Percentiles rank a stretch among this genome's conserved stretches.
These are phyloP conservation scores for Ceratosolen fusciceps DNA, from an alignment of 1,140 invertebrate genomes.

Conservation along the genomic window DNA sequence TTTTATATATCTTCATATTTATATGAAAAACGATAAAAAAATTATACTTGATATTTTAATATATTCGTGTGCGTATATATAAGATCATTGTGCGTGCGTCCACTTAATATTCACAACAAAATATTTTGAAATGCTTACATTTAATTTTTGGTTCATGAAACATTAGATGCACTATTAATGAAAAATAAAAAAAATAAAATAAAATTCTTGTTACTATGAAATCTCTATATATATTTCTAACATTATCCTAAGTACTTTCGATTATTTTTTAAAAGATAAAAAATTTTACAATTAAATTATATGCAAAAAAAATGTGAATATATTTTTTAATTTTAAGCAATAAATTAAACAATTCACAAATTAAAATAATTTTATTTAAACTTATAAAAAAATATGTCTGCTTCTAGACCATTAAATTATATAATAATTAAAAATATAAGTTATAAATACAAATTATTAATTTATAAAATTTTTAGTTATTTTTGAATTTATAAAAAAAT, in stretches of 20 bases:
- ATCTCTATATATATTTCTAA: slow-evolving; percentile 30
- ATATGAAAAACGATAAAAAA: slow-evolving; percentile 13
- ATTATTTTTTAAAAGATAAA: slow-evolving; percentile 43
- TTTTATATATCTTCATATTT: slow-evolving; percentile 35
- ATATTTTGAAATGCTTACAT: slow-evolving; percentile 17
- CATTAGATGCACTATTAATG: slow-evolving; percentile 1
- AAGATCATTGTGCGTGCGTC: slow-evolving; percentile 42
- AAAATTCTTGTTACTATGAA: background rate
- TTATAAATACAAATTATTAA: background rate
- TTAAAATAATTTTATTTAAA: background rate
- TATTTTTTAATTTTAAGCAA: too few species aligned
- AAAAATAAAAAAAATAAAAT: slow-evolving; percentile 19
- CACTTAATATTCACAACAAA: slow-evolving; percentile 48
- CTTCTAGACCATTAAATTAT: too few species aligned
- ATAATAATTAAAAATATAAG: background rate
- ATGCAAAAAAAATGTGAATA: too few species aligned
- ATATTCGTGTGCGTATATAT: slow-evolving; percentile 33
- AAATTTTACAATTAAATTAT: background rate
- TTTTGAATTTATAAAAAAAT: background rate
- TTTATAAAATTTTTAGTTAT: background rate
- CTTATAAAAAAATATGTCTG: background rate
- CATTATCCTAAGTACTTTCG: slow-evolving; percentile 48
- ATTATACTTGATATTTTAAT: slow-evolving; percentile 10
- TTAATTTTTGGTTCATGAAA: slow-evolving; percentile 33
- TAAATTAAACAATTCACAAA: background rate